Evolutionary conservation across 30 jellyfish, hydroid and myxozoan species (phyloP), one percentile per base, ranked within the genome.

Genomic region (Hydractinia symbiolongicarpus): DNA sequence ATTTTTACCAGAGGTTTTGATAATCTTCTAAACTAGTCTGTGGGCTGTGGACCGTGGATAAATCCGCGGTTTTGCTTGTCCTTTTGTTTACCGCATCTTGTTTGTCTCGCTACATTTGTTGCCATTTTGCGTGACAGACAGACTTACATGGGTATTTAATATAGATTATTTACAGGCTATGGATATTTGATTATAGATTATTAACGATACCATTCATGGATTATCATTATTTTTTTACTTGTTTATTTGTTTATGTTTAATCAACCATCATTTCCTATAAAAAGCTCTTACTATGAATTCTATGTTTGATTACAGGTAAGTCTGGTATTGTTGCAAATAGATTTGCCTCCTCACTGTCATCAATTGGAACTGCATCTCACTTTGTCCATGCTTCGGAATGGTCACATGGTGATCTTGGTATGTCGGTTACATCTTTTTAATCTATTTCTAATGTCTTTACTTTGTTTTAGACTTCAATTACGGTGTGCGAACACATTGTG

Each of bases 371-470:
- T 5, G 95, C 97, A 50, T 90, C 97, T 16, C 93, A 81, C 54
- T 89, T 89, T 73, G 85, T 89, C 9, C 97, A 89, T 77, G 95
- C 95, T 5, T 72, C 95, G 66, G 97, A 89, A 64, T 89, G 97
- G 97, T 79, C 93, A 10, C 97, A 89, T 78, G 97, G 97, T 15
- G 97, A 89, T 61, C 74, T 84, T 55, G 97, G 97, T 84, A 69
- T 10, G 84, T 44, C 2, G 44, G 44, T 30, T 30, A 30, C 44
- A 30, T 30, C 44, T 30, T 30, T 30, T 30, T 30, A 51, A 17
- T 8, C 53, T 55, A 44, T 30, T 49, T 52, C 4, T 16, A 60
- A 0, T 13, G n/a, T 60, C 70, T 60, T 60, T 13, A 60, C 44
- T 30, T 30, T 30, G 44, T 30, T 30, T 30, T 30, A 2, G 44